Percentiles rank a stretch among this genome's conserved stretches.
These are phyloP conservation scores for Otus sunia DNA, from an alignment of 2,113 vertebrate genomes.

Conservation along the genomic window DNA sequence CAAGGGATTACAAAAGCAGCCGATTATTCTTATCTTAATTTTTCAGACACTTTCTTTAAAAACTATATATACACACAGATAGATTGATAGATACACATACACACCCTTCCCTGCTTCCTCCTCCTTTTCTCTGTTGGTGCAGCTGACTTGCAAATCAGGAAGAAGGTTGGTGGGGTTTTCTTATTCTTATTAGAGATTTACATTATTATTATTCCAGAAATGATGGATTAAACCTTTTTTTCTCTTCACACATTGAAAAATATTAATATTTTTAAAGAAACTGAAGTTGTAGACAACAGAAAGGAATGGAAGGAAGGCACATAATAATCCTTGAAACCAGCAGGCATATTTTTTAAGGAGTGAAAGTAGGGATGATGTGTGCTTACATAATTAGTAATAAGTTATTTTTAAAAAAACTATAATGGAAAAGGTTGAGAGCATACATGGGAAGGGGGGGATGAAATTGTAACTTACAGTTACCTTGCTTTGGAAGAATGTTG, in stretches of 20 bases:
- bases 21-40: not conserved
- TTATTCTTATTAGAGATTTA: not conserved
- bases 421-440: not conserved
- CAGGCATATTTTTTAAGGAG: not conserved
- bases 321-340: not conserved
- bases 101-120: not conserved
- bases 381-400: not conserved
- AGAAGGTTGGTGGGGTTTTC: not conserved
- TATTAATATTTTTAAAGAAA: not conserved
- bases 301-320: not conserved
- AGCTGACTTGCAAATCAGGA: not conserved
- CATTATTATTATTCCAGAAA: not conserved
- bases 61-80: not conserved
- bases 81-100: not conserved
- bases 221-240: not conserved
- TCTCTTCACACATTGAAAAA: not conserved
- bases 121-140: not conserved
- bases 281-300: not conserved
- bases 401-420: not conserved
- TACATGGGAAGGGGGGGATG: not conserved
- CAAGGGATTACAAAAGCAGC: not conserved
- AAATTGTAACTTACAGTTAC: conserved; percentile 36
- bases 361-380: not conserved
- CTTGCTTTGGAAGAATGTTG: conserved; percentile 50
- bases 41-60: not conserved